Evolutionary conservation across 2,797 vertebrate species (phyloP), one percentile per base, ranked within the genome.

Genomic region (Zenarchopterus dispar): DNA sequence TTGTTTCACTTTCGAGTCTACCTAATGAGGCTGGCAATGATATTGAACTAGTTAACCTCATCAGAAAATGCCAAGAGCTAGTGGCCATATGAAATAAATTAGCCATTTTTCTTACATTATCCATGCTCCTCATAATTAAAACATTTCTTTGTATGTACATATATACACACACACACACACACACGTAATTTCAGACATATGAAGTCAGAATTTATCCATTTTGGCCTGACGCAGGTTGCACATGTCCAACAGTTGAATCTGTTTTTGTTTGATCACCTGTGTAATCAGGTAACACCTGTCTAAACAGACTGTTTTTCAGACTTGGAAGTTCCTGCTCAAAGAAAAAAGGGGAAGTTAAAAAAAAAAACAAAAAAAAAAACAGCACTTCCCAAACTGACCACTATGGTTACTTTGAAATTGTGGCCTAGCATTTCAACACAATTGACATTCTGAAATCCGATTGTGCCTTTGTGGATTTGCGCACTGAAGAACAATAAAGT

Each of bases 1-100:
- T 66, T 87, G 67, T 84, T 83, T 75, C 57, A 7, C 77, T 89
- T 75, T 62, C 64, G 41, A 56, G 62, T 84, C 78, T 77, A 58
- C 55, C 50, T 74, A 78, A 82, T 82, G 85, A 87, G 83, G 60
- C 8, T 26, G 61, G 51, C 42, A 63, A 23, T 19, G 19, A 66
- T 59, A 58, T 59, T 48, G 56, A 70, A 80, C 67, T 31, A 53
- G 67, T 71, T 70, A 52, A 22, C 47, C 39, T 77, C 46, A 74
- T 75, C 53, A 61, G 24, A 53, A 62, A 79, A 67, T 67, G 62
- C 57, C 22, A 57, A 68, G 59, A 71, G 51, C 80, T 53, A 61
- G 64, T 15, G 56, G 47, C 19, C 1, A 5, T 16, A 45, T 28
- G 6, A 67, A 62, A 36, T 52, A 11, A 59, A 44, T 47, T 6